Evolutionary conservation across 2,797 vertebrate genomes (phyloP), one percentile per base, ranked within the genome.

Genomic region (Sphenopsis melanotis): DNA sequence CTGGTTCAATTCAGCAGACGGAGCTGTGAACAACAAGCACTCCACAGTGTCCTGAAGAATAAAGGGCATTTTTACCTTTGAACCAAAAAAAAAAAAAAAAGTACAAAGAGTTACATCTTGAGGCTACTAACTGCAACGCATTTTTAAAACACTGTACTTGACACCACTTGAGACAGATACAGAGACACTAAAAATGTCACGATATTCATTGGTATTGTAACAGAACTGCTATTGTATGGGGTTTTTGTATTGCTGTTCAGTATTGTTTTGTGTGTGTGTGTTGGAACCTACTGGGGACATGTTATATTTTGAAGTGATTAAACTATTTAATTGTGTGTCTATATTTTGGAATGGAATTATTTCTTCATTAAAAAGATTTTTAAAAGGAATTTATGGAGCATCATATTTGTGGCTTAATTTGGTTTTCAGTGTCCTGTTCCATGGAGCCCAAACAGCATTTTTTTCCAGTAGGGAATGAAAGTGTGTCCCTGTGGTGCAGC

Each of bases 341-440:
- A 98, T 98, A 98, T 98, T 98, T 98, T 98, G 98, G 98, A 98
- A 98, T 98, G 98, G 96, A 98, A 98, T 98, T 98, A 98, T 98
- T 98, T 98, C 98, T 98, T 98, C 98, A 98, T 98, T 98, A 98
- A 98, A 98, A 97, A 97, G 96, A 98, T 98, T 98, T 98, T 98
- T 98, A 97, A 98, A 98, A 98, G 97, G 96, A 97, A 93, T 89
- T 65, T 52, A 63, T 41, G 56, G 75, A 91, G 68, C 55, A 34
- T 94, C 17, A 1, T 32, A 27, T 92, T 83, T 89, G 56, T 96
- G 80, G 29, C 41, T 90, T 93, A 34, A 88, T 95, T 90, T 95
- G 69, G n/a, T 26, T 90, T 93, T 30, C 9, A 8, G 49, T 37
- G 50, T 47, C 49, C 34, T 82, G 19, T 91, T 88, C 64, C 32